Evolutionary conservation across 2,888 invertebrate species (phyloP).

Genomic region (Cordylochernes scorpioides): DNA sequence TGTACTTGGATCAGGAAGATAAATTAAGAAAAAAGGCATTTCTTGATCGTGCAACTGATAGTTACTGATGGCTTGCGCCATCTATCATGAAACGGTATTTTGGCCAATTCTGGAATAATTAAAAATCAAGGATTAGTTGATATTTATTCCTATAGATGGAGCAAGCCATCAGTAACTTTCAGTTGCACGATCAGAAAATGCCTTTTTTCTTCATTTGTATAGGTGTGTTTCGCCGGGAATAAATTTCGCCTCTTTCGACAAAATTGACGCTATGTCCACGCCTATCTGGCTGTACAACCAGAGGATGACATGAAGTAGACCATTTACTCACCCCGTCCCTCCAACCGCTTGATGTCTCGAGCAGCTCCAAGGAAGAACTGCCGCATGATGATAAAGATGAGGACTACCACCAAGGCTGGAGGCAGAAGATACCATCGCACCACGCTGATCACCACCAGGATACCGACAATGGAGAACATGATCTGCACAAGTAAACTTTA

Average conservation of each 20-base stretch:
- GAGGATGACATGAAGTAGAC: neutral
- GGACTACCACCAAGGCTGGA: slow-evolving; percentile 21
- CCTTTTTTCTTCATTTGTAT: no score
- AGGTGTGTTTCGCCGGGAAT: no score
- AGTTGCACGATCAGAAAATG: no score
- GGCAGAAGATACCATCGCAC: slow-evolving; percentile 23
- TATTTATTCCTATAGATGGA: slow-evolving; percentile 1
- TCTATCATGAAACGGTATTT: no score
- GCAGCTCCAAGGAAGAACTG: slow-evolving; percentile 25
- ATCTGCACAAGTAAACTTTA: slow-evolving; percentile 5
- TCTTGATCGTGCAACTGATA: no score
- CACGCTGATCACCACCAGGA: slow-evolving; percentile 24
- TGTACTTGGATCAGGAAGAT: no score
- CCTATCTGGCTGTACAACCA: neutral
- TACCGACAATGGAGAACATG: slow-evolving; percentile 27
- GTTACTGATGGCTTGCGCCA: no score
- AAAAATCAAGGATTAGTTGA: no score
- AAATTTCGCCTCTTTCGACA: neutral
- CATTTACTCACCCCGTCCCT: slow-evolving; percentile 24
- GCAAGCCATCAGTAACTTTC: neutral
- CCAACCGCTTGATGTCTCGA: slow-evolving; percentile 26
- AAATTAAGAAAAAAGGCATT: no score
- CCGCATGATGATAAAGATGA: slow-evolving; percentile 23
- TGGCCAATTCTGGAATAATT: no score
- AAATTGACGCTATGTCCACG: neutral